Evolutionary conservation across 2,113 vertebrate genomes (phyloP).

Genomic region (human): GRCh38 chr4:82645501-82646000

Average conservation of each 20-base stretch:
- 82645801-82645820: not conserved
- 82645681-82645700: not conserved
- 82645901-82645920: slow-evolving; percentile 28
- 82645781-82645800: not conserved
- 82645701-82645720: fast-evolving
- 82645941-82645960: not conserved
- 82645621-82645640: not conserved
- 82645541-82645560: not conserved
- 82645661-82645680: not conserved
- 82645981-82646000: not conserved
- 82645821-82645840: not conserved
- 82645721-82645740: not conserved
- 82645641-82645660: not conserved
- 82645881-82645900: slow-evolving; percentile 29
- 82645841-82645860: not conserved
- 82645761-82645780: not conserved
- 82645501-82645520: not conserved
- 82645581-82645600: not conserved
- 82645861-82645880: not conserved
- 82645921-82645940: not conserved
- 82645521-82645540: not conserved
- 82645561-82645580: not conserved
- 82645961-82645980: not conserved
- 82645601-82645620: not conserved
- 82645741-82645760: not conserved